Conservation (phyloP, 2,888 invertebrate species). For the Himalopsyche anomala region DNA sequence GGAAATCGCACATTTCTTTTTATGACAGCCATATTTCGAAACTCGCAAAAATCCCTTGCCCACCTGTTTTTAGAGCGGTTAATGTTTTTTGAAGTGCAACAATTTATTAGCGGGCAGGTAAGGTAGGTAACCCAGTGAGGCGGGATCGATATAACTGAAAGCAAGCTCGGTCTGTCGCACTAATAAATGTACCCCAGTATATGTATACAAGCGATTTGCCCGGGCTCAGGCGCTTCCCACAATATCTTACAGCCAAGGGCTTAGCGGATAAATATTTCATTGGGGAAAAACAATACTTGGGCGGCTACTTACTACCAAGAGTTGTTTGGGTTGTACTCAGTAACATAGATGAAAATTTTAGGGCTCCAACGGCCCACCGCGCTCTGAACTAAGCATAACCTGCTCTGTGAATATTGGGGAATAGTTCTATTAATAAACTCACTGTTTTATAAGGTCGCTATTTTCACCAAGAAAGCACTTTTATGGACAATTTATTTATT, state of each 20-base stretch:
- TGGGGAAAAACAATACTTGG: conserved; percentile 34
- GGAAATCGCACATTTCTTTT: conserved; percentile 39
- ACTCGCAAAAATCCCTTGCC: conserved; percentile 4
- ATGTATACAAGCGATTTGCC: not conserved
- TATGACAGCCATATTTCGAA: not conserved
- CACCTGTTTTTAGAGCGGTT: conserved; percentile 11
- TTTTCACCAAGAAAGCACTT: too few relatives aligned
- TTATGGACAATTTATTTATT: too few relatives aligned
- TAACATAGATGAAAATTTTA: conserved; percentile 14
- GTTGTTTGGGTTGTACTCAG: conserved; percentile 1
- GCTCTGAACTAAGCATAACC: not conserved
- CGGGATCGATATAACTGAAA: conserved; percentile 29
- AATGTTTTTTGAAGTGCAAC: conserved; percentile 34
- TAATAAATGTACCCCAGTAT: not conserved
- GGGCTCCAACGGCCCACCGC: not conserved
- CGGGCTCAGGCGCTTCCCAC: conserved; percentile 8
- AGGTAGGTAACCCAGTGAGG: conserved; percentile 7
- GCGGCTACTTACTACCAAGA: conserved; percentile 4
- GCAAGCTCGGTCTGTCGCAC: conserved; percentile 25
- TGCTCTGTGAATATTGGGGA: not conserved
- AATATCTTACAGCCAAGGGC: conserved; percentile 6
- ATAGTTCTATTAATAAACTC: not conserved
- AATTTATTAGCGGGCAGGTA: conserved; percentile 34
- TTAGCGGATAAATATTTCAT: conserved; percentile 27
- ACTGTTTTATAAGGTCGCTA: not conserved